A percentile compares a stretch with the other conserved stretches of the same genome.
These are phyloP conservation scores for Speoplatyrhinus poulsoni DNA, from an alignment of 2,113 vertebrate species.

Conservation along the genomic window DNA sequence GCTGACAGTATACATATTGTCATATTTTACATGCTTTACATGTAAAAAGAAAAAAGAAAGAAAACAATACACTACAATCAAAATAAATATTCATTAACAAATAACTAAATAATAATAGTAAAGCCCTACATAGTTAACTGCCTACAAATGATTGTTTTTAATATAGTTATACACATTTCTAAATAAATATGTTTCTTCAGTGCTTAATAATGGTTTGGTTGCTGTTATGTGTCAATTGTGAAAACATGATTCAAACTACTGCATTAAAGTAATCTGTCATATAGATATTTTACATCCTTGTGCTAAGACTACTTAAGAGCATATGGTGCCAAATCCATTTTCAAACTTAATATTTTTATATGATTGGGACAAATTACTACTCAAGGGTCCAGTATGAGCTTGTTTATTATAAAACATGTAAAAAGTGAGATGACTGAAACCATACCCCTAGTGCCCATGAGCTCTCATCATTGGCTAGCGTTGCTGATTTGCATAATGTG, in stretches of 20 bases:
- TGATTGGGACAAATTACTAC: neutral
- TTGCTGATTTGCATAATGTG: conserved; percentile 69
- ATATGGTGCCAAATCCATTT: neutral
- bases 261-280: conserved; percentile 52
- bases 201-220: neutral
- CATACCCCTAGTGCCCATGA: conserved; percentile 32
- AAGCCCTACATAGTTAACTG: neutral
- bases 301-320: conserved; percentile 23
- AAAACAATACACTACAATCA: too few relatives aligned
- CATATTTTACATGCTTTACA: neutral
- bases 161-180: neutral
- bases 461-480: conserved; percentile 67
- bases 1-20: neutral
- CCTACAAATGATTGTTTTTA: neutral
- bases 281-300: conserved; percentile 38
- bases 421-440: conserved; percentile 46
- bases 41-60: too few relatives aligned
- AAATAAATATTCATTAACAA: too few relatives aligned
- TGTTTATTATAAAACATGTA: neutral
- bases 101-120: too few relatives aligned
- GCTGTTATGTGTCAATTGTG: conserved; percentile 1
- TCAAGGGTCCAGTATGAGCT: neutral
- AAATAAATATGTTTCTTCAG: neutral
- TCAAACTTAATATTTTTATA: neutral
- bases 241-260: conserved; percentile 31